Conservation (phyloP, 2,797 vertebrate species). For the Phoebastria nigripes region DNA sequence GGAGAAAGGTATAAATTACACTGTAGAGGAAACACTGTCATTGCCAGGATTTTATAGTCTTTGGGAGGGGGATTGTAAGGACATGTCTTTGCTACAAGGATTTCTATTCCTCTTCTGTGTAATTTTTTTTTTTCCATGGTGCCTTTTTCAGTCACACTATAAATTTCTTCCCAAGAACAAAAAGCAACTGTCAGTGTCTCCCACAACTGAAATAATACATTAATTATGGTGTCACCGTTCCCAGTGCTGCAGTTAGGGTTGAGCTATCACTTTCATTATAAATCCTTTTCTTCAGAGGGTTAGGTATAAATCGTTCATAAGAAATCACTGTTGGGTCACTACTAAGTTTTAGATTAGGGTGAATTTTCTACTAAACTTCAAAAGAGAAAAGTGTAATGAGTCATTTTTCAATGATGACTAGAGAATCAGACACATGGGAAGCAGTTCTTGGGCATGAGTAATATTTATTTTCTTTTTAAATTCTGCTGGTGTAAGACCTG, state of each 20-base stretch:
- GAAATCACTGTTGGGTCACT: not conserved
- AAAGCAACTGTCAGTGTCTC: conserved; percentile 37
- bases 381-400: not conserved
- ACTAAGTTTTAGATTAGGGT: not conserved
- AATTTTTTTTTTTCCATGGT: not conserved
- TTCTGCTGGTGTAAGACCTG: not conserved
- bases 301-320: not conserved
- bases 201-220: conserved; percentile 47
- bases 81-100: not conserved
- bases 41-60: not conserved
- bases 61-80: not conserved
- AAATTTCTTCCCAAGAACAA: conserved; percentile 51
- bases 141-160: conserved; percentile 10
- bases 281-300: conserved; percentile 2
- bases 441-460: not conserved
- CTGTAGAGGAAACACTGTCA: not conserved
- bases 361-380: not conserved
- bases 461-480: conserved; percentile 5
- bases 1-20: conserved; percentile 14
- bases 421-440: not conserved
- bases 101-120: not conserved
- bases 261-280: conserved; percentile 47
- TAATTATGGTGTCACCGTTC: conserved; percentile 34
- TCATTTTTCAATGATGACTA: conserved; percentile 27
- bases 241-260: conserved; percentile 24